These are phyloP conservation scores for Marisa cornuarietis DNA, from an alignment of 1,140 invertebrate species.

Conservation along the genomic window DNA sequence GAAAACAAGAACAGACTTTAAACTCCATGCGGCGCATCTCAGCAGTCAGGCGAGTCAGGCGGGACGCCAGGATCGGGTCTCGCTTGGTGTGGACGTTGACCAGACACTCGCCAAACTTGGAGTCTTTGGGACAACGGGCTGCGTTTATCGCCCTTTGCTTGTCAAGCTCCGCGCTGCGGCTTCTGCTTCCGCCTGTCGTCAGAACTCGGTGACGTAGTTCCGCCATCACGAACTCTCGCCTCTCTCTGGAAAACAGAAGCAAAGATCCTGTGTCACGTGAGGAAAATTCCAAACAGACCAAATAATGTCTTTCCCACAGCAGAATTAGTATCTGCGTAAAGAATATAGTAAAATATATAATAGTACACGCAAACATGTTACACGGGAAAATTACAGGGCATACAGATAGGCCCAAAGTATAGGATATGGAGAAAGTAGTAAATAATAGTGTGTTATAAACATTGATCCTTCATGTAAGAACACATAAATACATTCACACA, in stretches of 20 bases:
- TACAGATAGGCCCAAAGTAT: background rate
- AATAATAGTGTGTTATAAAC: background rate
- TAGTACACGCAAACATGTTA: background rate
- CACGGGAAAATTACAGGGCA: background rate
- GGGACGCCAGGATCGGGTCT: constrained; percentile 40
- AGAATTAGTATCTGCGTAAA: background rate
- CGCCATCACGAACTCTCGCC: constrained; percentile 19
- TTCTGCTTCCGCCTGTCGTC: background rate
- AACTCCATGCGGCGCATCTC: constrained; percentile 39
- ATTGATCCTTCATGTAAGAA: background rate
- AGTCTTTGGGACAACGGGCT: constrained; percentile 45
- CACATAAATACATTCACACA: background rate
- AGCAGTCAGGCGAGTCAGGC: constrained; percentile 39
- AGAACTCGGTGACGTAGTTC: constrained; percentile 9
- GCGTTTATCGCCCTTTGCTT: constrained; percentile 43
- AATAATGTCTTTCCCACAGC: background rate
- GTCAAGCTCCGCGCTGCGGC: constrained; percentile 36
- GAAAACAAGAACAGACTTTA: background rate
- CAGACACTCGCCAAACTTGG: constrained; percentile 47
- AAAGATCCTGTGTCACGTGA: too few relatives aligned
- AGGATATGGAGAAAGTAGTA: background rate
- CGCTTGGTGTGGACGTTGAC: constrained; percentile 45
- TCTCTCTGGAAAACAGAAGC: constrained; percentile 20
- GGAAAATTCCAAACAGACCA: background rate
- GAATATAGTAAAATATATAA: background rate